Percentiles rank a stretch among this genome's conserved stretches.
Conservation (phyloP, 2,888 invertebrate genomes). For the Himalopsyche kuldschensis region DNA sequence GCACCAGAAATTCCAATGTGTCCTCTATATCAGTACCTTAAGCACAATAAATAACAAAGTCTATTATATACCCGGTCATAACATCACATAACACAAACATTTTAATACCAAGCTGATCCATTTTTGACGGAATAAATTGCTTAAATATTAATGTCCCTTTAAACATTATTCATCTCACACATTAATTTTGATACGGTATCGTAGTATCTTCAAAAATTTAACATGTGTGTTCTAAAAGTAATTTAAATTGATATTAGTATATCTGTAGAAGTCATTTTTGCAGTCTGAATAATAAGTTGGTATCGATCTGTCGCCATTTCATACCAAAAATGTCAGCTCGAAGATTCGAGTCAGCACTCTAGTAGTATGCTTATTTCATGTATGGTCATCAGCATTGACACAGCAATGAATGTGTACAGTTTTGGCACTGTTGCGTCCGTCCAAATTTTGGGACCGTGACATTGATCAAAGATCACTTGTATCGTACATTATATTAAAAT, state of each 20-base stretch:
- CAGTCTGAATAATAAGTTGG: background rate
- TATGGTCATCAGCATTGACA: background rate
- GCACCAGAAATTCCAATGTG: constrained; percentile 9
- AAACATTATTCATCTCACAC: too few species aligned
- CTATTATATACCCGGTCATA: background rate
- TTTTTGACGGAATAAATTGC: background rate
- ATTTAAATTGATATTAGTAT: too few species aligned
- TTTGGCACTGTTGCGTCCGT: background rate
- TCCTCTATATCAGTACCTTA: background rate
- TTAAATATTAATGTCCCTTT: too few species aligned
- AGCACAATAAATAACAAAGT: constrained; percentile 17
- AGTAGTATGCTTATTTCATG: background rate
- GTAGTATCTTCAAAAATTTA: too few species aligned
- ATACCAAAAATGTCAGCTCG: background rate
- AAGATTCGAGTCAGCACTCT: background rate
- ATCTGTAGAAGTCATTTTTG: too few species aligned
- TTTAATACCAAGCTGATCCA: constrained; percentile 11
- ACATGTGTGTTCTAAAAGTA: too few species aligned
- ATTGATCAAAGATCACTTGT: background rate
- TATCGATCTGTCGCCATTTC: background rate
- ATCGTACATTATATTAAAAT: background rate
- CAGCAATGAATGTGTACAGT: background rate
- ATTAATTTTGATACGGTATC: too few species aligned
- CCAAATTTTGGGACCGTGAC: background rate
- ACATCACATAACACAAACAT: constrained; percentile 14